Conservation (phyloP, 2,888 invertebrate species). For the Drosophila anomelani region DNA sequence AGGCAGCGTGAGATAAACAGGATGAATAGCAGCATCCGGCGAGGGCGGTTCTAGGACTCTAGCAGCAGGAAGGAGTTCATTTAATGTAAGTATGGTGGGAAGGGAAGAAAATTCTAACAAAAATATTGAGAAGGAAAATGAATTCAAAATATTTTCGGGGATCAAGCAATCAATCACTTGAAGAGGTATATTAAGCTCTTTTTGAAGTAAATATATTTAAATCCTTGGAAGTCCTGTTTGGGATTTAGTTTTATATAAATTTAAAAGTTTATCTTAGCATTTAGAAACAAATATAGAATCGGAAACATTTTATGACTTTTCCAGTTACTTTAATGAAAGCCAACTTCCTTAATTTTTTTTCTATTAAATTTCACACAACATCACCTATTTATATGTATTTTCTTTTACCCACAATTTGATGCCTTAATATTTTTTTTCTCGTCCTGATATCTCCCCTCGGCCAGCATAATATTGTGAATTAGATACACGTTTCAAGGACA, state of each 20-base stretch:
- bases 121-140: not conserved
- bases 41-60: not conserved
- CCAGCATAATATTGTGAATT: conserved; percentile 50
- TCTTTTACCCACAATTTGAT: not conserved
- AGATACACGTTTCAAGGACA: conserved; percentile 71
- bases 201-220: not conserved
- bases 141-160: not conserved
- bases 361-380: no score
- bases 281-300: no score
- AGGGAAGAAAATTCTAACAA: not conserved
- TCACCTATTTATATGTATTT: not conserved
- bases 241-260: not conserved
- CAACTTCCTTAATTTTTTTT: not conserved
- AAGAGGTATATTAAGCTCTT: not conserved
- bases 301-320: no score
- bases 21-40: not conserved
- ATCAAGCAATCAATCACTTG: not conserved
- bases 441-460: not conserved
- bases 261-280: no score
- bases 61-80: not conserved
- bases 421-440: not conserved
- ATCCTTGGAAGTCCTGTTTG: no score
- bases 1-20: conserved; percentile 13
- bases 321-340: no score
- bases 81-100: not conserved